phyloP scores from a whole-genome alignment of 2,888 invertebrate species.

The Drosophila aldrichi region DNA sequence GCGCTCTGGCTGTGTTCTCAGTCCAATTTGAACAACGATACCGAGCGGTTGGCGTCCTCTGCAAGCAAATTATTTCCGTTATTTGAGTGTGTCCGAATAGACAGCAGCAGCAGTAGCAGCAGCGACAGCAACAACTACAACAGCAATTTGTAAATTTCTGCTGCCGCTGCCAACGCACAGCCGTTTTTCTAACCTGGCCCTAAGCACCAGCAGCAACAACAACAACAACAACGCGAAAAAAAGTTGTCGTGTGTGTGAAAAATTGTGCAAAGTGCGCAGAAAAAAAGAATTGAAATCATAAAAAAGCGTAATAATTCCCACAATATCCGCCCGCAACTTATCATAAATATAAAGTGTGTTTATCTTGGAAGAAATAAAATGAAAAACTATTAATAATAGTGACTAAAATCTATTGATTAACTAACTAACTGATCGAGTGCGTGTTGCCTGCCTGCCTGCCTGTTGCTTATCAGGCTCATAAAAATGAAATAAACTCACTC shows the following conservation, averaged over 20 bases:
- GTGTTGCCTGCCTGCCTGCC: conserved; percentile 26
- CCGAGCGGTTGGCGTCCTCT: conserved; percentile 83
- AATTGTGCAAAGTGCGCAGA: conserved; percentile 53
- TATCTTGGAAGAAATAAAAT: conserved; percentile 38
- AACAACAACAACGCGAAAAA: conserved; percentile 31
- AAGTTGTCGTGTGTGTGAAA: conserved; percentile 53
- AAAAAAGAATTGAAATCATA: conserved; percentile 11
- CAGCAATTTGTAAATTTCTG: conserved; percentile 66
- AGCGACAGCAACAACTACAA: conserved; percentile 22
- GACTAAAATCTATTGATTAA: conserved; percentile 34
- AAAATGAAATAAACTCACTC: conserved; percentile 12
- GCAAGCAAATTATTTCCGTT: conserved; percentile 56
- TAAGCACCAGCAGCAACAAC: conserved; percentile 50
- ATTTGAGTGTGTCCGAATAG: conserved; percentile 47
- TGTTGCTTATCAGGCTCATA: conserved; percentile 29
- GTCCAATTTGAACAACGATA: conserved; percentile 84
- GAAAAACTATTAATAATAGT: conserved; percentile 29
- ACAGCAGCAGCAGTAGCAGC: conserved; percentile 38
- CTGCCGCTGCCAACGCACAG: conserved; percentile 61
- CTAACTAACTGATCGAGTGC: conserved; percentile 22
- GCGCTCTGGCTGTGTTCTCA: conserved; percentile 68
- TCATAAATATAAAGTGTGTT: conserved; percentile 46
- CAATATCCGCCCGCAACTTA: conserved; percentile 15
- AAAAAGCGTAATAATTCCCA: conserved; percentile 47
- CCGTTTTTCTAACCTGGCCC: conserved; percentile 69